These are phyloP conservation scores for Cacatua alba DNA, from an alignment of 2,113 vertebrate genomes.

Conservation along the genomic window DNA sequence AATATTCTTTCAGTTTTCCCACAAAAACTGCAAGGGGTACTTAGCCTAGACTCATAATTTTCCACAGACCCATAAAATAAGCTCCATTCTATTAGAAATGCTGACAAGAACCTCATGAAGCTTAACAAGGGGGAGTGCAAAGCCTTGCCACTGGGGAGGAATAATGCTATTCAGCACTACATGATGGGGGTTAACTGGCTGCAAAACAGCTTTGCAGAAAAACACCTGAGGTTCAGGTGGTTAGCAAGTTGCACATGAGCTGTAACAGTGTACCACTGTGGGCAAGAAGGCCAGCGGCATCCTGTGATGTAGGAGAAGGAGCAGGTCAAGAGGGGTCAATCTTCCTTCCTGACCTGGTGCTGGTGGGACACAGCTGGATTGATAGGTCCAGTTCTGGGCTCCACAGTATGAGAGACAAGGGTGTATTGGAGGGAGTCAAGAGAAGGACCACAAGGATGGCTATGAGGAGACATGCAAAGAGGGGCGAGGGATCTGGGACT, in stretches of 20 bases:
- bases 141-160: not conserved
- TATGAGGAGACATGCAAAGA: not conserved
- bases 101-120: not conserved
- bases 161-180: not conserved
- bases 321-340: accelerated
- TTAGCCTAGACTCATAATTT: not conserved
- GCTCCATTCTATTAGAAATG: not conserved
- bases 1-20: not conserved
- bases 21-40: not conserved
- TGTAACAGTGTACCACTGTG: not conserved
- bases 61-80: not conserved
- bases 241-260: not conserved
- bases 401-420: not conserved
- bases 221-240: not conserved
- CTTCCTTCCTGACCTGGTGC: accelerated
- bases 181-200: not conserved
- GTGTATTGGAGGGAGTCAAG: accelerated
- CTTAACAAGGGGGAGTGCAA: not conserved
- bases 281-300: not conserved
- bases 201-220: not conserved
- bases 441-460: not conserved
- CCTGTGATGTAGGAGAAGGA: not conserved
- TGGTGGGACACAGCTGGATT: not conserved
- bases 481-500: not conserved
- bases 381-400: not conserved